Base-by-base conservation (phyloP, 1,140 invertebrate species). In the Sitobion miscanthi region DNA sequence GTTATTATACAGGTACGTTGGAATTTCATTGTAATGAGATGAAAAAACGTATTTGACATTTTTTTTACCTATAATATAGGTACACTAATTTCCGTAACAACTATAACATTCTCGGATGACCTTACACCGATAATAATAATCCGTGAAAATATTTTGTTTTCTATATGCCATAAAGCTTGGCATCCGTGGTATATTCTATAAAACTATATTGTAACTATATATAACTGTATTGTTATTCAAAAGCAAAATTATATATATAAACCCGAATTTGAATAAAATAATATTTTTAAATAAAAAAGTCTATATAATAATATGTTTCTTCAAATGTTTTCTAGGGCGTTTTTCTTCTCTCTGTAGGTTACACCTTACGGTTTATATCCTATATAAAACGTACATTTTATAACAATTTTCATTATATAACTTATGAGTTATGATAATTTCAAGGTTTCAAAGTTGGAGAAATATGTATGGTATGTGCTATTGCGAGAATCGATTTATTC, bases 1-100 rank as follows among this genome's bases (percentile, higher is more conserved):
- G 14, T 87, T 49, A 49, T 49, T 88, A 2, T 47, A n/a, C 11
- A 17, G 20, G 20, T 77, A 35, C 62, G 1, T 35, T 21, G 86
- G 86, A 49, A 88, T 88, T 88, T 49, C 47, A 49, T 88, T 88
- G 47, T 49, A 88, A 88, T 47, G 47, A n/a, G 86, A 30, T 49
- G 2, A 88, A 88, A 88, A 49, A 49, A 88, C 35, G 14, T 88
- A 88, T 88, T 88, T 88, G 25, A 49, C 11, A 47, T 87, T 42
- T 85, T 87, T 42, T 85, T 23, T 25, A 23, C 8, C 23, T 47
- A 17, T n/a, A 77, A 42, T 77, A 17, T 77, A 77, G 30, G 62
- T 77, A 77, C 30, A 77, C n/a, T 77, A 86, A 85, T 49, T 88
- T 49, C 47, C 86, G 45, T 88, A 47, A 49, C 86, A 30, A 88